Conservation (phyloP, 2,113 vertebrate species). For the Ia io region DNA sequence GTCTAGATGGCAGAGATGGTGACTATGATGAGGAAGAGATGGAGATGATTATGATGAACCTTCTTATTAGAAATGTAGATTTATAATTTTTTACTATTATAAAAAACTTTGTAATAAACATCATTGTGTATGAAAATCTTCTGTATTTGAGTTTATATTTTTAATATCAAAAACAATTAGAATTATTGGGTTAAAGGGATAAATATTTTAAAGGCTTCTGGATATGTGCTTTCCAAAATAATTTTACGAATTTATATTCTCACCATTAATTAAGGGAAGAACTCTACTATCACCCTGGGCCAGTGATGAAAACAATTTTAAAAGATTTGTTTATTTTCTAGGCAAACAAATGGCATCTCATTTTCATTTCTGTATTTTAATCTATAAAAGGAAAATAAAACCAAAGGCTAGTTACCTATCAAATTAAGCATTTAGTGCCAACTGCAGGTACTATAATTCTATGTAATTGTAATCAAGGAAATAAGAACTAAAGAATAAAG, state of each 20-base stretch:
- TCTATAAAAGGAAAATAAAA: constrained; percentile 10
- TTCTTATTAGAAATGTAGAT: background rate
- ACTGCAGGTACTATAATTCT: background rate
- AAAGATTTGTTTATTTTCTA: background rate
- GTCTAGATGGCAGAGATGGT: background rate
- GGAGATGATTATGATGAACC: background rate
- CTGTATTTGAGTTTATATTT: background rate
- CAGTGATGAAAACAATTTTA: background rate
- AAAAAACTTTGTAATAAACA: constrained; percentile 1
- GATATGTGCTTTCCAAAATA: background rate
- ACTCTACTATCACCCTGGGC: background rate
- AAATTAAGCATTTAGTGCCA: background rate
- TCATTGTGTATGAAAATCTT: background rate
- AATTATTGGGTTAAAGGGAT: background rate
- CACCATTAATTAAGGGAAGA: background rate
- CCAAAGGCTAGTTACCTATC: background rate
- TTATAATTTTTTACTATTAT: constrained; percentile 8
- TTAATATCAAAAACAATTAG: background rate
- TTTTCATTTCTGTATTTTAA: background rate
- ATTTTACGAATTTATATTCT: background rate
- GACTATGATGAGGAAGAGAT: background rate
- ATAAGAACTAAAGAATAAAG: background rate
- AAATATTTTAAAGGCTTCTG: background rate
- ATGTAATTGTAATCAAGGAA: background rate
- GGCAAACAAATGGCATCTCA: background rate